Conservation (phyloP, 1,140 invertebrate species). For the Ericerus pela region DNA sequence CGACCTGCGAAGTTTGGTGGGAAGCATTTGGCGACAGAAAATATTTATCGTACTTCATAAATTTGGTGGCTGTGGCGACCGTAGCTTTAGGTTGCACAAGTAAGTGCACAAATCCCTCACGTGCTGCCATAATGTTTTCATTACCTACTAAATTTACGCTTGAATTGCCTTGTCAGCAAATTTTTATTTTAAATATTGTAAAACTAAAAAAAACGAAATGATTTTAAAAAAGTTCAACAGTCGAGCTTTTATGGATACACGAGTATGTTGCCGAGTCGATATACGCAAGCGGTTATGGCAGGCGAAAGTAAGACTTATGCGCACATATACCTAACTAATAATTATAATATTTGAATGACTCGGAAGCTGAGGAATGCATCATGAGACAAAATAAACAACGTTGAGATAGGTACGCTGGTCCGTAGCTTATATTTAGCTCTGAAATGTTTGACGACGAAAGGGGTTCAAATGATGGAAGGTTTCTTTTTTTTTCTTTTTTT, state of each 20-base stretch:
- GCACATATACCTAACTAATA: no score
- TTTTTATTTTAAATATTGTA: neutral
- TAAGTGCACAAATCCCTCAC: slow-evolving; percentile 31
- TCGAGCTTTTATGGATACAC: slow-evolving; percentile 89
- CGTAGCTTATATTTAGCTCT: no score
- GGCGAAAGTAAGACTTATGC: slow-evolving; percentile 72
- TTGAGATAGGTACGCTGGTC: no score
- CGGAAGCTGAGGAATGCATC: no score
- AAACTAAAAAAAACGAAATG: neutral
- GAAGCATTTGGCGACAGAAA: slow-evolving; percentile 43
- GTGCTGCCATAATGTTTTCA: no score
- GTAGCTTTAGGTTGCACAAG: slow-evolving; percentile 78
- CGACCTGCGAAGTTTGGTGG: slow-evolving; percentile 70
- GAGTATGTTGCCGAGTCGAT: slow-evolving; percentile 72
- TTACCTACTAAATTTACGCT: no score
- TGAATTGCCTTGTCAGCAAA: neutral
- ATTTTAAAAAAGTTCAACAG: slow-evolving; percentile 54
- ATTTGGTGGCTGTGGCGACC: slow-evolving; percentile 64
- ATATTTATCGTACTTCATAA: slow-evolving; percentile 53
- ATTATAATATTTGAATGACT: no score
- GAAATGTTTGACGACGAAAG: no score
- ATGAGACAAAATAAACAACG: no score
- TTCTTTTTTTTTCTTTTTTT: no score
- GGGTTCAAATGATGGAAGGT: no score
- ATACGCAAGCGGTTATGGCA: slow-evolving; percentile 85